phyloP scores from a whole-genome alignment of 2,888 invertebrate species.

The Andrena chrysosceles region DNA sequence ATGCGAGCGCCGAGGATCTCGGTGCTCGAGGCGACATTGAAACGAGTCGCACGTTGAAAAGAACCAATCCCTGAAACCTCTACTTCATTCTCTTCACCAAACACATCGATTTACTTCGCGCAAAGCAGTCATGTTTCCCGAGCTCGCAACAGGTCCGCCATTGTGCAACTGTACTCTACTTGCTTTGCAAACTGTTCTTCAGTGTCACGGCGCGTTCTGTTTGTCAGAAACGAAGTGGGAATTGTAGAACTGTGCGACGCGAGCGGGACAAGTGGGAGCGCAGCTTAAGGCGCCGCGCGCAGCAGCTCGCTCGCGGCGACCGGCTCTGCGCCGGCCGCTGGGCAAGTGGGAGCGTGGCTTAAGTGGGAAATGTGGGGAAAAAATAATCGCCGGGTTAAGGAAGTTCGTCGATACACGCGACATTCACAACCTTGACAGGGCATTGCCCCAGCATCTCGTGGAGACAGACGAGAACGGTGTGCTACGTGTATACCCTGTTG shows the following conservation, averaged over 20 bases:
- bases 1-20: constrained; percentile 61
- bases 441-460: constrained; percentile 62
- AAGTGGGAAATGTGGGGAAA: not conserved
- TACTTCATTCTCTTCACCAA: not conserved
- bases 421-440: constrained; percentile 68
- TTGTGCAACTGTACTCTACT: not conserved
- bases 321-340: not conserved
- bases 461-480: constrained; percentile 37
- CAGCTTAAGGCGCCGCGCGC: no score
- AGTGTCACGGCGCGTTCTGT: no score
- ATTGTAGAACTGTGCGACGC: no score
- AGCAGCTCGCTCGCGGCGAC: no score
- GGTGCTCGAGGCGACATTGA: constrained; percentile 60
- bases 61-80: constrained; percentile 32
- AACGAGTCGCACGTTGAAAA: constrained; percentile 43
- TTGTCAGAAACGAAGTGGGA: no score
- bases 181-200: no score
- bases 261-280: no score
- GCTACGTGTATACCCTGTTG: constrained; percentile 7
- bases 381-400: constrained; percentile 32
- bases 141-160: not conserved
- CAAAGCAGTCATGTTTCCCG: not conserved
- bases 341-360: not conserved
- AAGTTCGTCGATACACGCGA: constrained; percentile 57
- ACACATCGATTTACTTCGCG: not conserved